These are phyloP conservation scores for Oryzias curvinotus DNA, from an alignment of 2,113 vertebrate genomes.

Conservation along the genomic window DNA sequence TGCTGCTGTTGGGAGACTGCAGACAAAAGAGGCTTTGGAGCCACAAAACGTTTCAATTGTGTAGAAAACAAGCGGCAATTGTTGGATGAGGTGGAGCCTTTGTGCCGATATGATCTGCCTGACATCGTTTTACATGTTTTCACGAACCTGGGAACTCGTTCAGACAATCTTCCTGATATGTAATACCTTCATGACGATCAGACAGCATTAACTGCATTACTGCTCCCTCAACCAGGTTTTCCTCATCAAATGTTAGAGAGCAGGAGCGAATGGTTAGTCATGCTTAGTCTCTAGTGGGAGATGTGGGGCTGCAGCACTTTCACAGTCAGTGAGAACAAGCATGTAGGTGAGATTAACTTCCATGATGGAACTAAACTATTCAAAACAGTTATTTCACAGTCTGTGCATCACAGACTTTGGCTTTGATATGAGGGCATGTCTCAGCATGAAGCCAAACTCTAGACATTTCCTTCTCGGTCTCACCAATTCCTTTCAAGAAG, in stretches of 20 bases:
- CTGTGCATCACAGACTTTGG: too few species aligned
- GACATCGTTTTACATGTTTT: slow-evolving; percentile 2
- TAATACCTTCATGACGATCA: not conserved
- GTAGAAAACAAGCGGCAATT: slow-evolving; percentile 4
- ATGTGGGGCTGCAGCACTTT: slow-evolving; percentile 1
- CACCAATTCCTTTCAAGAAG: too few species aligned
- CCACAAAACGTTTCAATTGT: not conserved
- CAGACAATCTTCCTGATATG: not conserved
- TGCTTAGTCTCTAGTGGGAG: slow-evolving; percentile 14
- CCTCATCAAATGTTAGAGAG: slow-evolving; percentile 49
- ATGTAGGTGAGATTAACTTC: slow-evolving; percentile 10
- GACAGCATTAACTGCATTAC: slow-evolving; percentile 1
- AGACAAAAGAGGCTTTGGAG: slow-evolving; percentile 14
- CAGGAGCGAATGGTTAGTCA: slow-evolving; percentile 19
- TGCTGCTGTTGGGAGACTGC: slow-evolving; percentile 24
- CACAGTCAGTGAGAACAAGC: slow-evolving; percentile 9
- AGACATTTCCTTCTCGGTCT: too few species aligned
- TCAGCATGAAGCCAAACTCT: too few species aligned
- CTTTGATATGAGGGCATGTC: too few species aligned
- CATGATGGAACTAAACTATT: slow-evolving; percentile 29
- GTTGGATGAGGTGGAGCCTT: not conserved
- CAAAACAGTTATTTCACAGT: not conserved
- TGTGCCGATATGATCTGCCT: slow-evolving; percentile 7
- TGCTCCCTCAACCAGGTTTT: slow-evolving; percentile 19
- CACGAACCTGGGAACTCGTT: not conserved